phyloP scores from a whole-genome alignment of 64 coral and sea anemone species.

The Dendronephthya gigantea region DNA sequence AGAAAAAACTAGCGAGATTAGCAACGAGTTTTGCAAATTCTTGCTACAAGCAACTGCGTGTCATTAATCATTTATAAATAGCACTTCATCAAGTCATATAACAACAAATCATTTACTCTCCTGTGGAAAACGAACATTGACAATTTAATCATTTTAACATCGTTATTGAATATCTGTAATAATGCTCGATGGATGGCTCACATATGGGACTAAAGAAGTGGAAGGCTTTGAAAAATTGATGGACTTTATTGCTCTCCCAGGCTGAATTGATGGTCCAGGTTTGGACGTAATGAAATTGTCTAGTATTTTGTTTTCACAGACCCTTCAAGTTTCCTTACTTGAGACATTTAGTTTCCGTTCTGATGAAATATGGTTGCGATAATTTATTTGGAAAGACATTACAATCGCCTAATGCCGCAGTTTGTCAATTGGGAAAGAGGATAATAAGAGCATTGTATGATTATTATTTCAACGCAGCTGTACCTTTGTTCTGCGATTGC shows the following conservation, averaged over 20 bases:
- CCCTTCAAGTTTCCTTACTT: neutral
- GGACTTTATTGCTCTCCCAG: neutral
- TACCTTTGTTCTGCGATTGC: neutral
- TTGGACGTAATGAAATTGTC: neutral
- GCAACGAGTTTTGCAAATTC: too few relatives aligned
- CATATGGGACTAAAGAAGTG: too few relatives aligned
- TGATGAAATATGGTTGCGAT: neutral
- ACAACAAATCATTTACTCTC: too few relatives aligned
- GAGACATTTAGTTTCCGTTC: neutral
- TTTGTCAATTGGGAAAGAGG: neutral
- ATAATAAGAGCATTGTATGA: neutral
- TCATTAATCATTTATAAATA: too few relatives aligned
- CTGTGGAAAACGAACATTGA: too few relatives aligned
- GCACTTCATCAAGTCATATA: too few relatives aligned
- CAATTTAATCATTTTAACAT: too few relatives aligned
- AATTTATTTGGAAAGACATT: neutral
- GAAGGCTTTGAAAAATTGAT: neutral
- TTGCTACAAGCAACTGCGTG: too few relatives aligned
- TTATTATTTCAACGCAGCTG: neutral
- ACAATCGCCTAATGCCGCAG: neutral
- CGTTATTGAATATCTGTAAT: too few relatives aligned
- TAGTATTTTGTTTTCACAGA: neutral
- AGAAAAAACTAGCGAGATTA: too few relatives aligned
- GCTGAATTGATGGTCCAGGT: neutral
- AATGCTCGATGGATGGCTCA: too few relatives aligned